Conservation (phyloP, 2,888 invertebrate species). For the Drosophila diplacantha region DNA sequence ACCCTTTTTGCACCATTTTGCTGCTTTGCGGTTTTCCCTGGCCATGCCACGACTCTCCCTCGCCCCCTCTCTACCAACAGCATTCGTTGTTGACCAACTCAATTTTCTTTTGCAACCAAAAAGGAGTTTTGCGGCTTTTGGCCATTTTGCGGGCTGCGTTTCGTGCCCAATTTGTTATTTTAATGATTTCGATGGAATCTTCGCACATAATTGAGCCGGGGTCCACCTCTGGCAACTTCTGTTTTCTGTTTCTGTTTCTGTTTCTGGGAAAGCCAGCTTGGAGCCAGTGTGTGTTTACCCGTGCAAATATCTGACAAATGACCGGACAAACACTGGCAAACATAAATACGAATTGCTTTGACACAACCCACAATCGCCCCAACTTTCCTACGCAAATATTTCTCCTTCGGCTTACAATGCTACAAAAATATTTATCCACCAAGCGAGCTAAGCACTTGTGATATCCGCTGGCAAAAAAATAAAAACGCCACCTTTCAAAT, state of each 20-base stretch:
- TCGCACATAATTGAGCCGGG: slow-evolving; percentile 54
- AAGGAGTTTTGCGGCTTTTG: slow-evolving; percentile 55
- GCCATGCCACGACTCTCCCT: slow-evolving; percentile 9
- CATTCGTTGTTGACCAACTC: slow-evolving; percentile 33
- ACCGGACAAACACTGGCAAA: slow-evolving; percentile 47
- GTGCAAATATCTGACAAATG: slow-evolving; percentile 58
- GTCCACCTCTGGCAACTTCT: slow-evolving; percentile 34
- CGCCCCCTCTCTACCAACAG: not conserved
- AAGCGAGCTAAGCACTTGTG: slow-evolving; percentile 44
- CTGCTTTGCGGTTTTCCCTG: slow-evolving; percentile 44
- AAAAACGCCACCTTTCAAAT: slow-evolving; percentile 24
- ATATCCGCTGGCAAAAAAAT: slow-evolving; percentile 40
- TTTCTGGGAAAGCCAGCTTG: slow-evolving; percentile 28
- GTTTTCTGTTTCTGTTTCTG: slow-evolving; percentile 29
- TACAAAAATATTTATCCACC: slow-evolving; percentile 55
- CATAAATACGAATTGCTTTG: slow-evolving; percentile 38
- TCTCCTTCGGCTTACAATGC: slow-evolving; percentile 16
- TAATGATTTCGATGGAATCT: slow-evolving; percentile 72
- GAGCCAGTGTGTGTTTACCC: slow-evolving; percentile 10
- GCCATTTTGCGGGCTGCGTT: slow-evolving; percentile 59
- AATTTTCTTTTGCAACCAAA: slow-evolving; percentile 27
- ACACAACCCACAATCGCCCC: slow-evolving; percentile 27
- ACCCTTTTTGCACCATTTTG: slow-evolving; percentile 65
- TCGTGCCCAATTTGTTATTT: slow-evolving; percentile 71
- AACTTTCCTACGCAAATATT: slow-evolving; percentile 15